These are phyloP conservation scores for Cataglyphis rosenhaueri DNA, from an alignment of 2,888 invertebrate species.

Conservation along the genomic window DNA sequence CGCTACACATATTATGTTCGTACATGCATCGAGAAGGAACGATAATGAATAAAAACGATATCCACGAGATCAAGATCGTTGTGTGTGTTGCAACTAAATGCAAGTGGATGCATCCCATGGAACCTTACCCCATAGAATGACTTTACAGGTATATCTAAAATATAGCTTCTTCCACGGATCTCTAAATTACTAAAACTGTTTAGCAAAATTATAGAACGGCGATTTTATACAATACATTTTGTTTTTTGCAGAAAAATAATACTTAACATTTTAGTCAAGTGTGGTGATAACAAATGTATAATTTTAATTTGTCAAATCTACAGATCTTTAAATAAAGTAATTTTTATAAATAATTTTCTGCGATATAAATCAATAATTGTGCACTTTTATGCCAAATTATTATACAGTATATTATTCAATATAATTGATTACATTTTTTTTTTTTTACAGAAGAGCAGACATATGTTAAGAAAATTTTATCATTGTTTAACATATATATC, in stretches of 20 bases:
- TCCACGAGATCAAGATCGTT: conserved; percentile 86
- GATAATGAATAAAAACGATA: conserved; percentile 85
- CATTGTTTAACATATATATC: conserved; percentile 13
- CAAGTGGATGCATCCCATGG: conserved; percentile 86
- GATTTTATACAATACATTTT: conserved; percentile 54
- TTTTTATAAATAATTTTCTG: conserved; percentile 11
- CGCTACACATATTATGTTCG: conserved; percentile 64
- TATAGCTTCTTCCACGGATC: conserved; percentile 71
- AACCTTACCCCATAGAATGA: conserved; percentile 84
- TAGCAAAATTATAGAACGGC: conserved; percentile 65
- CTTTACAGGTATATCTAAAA: conserved; percentile 84
- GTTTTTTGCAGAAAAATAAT: conserved; percentile 67
- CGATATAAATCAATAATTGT: not conserved
- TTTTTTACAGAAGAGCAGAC: not conserved
- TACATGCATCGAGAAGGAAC: conserved; percentile 82
- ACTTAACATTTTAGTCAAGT: conserved; percentile 69
- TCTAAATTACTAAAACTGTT: conserved; percentile 72
- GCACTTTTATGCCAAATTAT: conserved; percentile 14
- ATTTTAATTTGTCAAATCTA: conserved; percentile 62
- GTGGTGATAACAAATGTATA: conserved; percentile 69
- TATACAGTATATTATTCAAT: not conserved
- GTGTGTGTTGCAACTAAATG: conserved; percentile 86
- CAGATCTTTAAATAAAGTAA: conserved; percentile 43
- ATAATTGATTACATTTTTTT: conserved; percentile 20
- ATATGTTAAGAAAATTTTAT: conserved; percentile 2